A percentile compares a stretch with the other conserved stretches of the same genome.
phyloP scores from a whole-genome alignment of 2,797 vertebrate genomes.

The Crocodylus rhombifer region DNA sequence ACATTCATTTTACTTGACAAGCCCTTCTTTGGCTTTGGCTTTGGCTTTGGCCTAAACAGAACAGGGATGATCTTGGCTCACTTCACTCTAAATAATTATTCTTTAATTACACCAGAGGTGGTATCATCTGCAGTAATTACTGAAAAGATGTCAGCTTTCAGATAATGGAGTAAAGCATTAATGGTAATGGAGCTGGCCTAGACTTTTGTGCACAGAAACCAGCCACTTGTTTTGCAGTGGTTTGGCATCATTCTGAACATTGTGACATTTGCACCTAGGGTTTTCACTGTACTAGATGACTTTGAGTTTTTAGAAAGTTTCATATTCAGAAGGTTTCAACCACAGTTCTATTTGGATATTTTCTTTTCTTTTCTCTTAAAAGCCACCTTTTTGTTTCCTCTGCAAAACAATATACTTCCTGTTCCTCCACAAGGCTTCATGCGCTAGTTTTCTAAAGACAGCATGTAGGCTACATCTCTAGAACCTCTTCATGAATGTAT shows the following conservation, averaged over 20 bases:
- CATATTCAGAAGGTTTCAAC: background rate
- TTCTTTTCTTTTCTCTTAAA: background rate
- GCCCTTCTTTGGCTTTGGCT: constrained; percentile 79
- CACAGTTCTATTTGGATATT: no score
- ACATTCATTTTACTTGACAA: constrained; percentile 86
- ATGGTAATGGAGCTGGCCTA: constrained; percentile 71
- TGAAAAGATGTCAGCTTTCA: constrained; percentile 85
- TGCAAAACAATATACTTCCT: background rate
- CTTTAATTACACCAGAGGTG: constrained; percentile 91
- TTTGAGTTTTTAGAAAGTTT: background rate
- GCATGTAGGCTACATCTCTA: background rate
- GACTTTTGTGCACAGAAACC: constrained; percentile 45
- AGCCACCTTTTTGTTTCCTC: background rate
- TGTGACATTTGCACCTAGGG: constrained; percentile 1
- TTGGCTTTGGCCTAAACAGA: constrained; percentile 76
- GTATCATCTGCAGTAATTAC: constrained; percentile 89
- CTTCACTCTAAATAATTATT: constrained; percentile 87
- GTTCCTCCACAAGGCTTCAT: background rate
- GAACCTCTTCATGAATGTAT: background rate
- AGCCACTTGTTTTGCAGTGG: constrained; percentile 9
- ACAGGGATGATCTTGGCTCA: constrained; percentile 84
- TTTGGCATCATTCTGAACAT: constrained; percentile 29
- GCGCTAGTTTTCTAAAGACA: background rate
- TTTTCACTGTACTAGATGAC: constrained; percentile 4
- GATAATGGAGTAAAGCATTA: constrained; percentile 83